Evolutionary conservation across 1,140 invertebrate genomes (phyloP).

Genomic region (Leptopilina clavipes): DNA sequence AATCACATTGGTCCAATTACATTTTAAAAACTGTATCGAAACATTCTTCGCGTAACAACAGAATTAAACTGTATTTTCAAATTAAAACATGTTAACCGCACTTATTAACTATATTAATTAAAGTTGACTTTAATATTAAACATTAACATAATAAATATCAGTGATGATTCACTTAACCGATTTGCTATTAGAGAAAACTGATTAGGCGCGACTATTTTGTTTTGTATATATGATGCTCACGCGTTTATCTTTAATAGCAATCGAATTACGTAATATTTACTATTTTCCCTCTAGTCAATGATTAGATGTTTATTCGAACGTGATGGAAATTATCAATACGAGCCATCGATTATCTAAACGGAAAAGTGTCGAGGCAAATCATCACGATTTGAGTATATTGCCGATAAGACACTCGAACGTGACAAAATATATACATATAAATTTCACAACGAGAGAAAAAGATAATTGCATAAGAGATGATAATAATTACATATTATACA

Average conservation of each 20-base stretch:
- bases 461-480: background rate
- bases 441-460: slow-evolving; percentile 2
- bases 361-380: background rate
- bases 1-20: background rate
- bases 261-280: slow-evolving; percentile 2
- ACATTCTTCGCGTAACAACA: no score
- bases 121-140: no score
- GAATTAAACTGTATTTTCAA: background rate
- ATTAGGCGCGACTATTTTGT: background rate
- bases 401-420: slow-evolving; percentile 8
- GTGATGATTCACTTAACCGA: no score
- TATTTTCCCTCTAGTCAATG: background rate
- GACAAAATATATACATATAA: slow-evolving; percentile 29
- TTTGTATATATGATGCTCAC: background rate
- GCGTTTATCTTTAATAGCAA: background rate
- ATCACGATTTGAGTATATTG: background rate
- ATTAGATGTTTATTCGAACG: background rate
- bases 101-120: no score
- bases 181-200: no score
- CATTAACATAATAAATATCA: no score
- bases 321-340: slow-evolving; percentile 9
- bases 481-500: background rate
- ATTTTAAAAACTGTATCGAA: no score
- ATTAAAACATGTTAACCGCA: no score
- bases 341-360: slow-evolving; percentile 5